These are phyloP conservation scores for Protonibea diacanthus DNA, from an alignment of 2,797 vertebrate genomes.

Conservation along the genomic window DNA sequence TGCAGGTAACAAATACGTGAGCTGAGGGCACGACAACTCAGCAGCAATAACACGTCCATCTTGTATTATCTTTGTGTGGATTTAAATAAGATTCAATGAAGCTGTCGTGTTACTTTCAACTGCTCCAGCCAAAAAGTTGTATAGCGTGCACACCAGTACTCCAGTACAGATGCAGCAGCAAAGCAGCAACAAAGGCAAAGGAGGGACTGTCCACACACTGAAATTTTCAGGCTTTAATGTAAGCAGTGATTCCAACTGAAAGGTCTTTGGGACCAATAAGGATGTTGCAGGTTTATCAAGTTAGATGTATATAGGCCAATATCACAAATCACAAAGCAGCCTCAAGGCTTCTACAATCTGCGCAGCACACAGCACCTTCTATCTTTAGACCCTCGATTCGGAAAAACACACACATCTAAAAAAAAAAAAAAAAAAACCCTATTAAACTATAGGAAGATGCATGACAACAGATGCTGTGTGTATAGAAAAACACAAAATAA, in stretches of 20 bases:
- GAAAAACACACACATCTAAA: not conserved
- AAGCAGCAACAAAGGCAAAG: not conserved
- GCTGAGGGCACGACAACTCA: constrained; percentile 1
- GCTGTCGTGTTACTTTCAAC: not conserved
- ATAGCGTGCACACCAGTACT: not conserved
- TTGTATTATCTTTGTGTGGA: too few relatives aligned
- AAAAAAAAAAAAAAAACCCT: not conserved
- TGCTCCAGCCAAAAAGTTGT: not conserved
- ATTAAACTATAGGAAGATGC: too few relatives aligned
- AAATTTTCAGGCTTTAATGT: not conserved
- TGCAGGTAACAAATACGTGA: constrained; percentile 2
- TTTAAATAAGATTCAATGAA: not conserved
- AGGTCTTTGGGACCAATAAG: not conserved
- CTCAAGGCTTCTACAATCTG: not conserved
- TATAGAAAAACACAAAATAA: not conserved
- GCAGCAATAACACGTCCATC: constrained; percentile 3
- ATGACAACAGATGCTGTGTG: not conserved
- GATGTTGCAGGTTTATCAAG: not conserved
- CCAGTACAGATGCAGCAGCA: not conserved
- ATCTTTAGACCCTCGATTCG: not conserved
- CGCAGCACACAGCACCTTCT: not conserved
- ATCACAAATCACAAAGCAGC: not conserved
- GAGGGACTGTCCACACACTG: not conserved
- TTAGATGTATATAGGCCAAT: not conserved
- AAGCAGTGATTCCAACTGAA: not conserved